Evolutionary conservation across 2,797 vertebrate species (phyloP), one percentile per base, ranked within the genome.

Genomic region (Silurus aristotelis): DNA sequence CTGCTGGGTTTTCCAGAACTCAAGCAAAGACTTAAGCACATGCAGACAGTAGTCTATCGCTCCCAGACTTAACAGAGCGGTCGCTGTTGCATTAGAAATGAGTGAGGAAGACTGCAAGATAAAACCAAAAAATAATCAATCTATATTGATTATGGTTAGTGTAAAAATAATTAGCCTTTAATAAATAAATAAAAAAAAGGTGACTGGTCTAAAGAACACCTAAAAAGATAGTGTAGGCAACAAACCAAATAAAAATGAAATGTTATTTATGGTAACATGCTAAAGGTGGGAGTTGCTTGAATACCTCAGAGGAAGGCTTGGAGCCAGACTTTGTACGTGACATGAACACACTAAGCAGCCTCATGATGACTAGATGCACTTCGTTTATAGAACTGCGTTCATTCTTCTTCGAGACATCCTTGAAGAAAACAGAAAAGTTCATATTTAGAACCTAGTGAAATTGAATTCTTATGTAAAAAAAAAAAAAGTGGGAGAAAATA

Each of bases 1-100:
- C 94, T 99, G 98, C 72, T 99, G 98, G 88, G 95, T 96, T 92
- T 99, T 99, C 98, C 98, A 99, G 88, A 97, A 99, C 84, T 99
- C 98, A 88, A 99, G 93, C 83, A 99, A 94, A 0, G 98, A 98
- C 85, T 97, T 98, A 14, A 99, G 96, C 80, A 99, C 98, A 0
- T 99, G 97, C 72, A 99, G 95, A 78, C 98, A 99, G 91, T 99
- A 99, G 90, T 99, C 98, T 61, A 99, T 97, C 0, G 98, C 95
- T 2, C 97, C 98, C 0, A 97, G 96, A 92, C 98, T 98, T 83
- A 99, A 94, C 86, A 99, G 82, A 3, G 98, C 98, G 0, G 98
- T 98, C 0, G 98, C 98, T 0, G 98, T 99, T 80, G 98, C 97
- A 3, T 98, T 99, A 68, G 98, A 99, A 94, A 99, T 99, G 89